These are phyloP conservation scores for Nysson spinosus DNA, from an alignment of 2,888 invertebrate species.

Conservation along the genomic window DNA sequence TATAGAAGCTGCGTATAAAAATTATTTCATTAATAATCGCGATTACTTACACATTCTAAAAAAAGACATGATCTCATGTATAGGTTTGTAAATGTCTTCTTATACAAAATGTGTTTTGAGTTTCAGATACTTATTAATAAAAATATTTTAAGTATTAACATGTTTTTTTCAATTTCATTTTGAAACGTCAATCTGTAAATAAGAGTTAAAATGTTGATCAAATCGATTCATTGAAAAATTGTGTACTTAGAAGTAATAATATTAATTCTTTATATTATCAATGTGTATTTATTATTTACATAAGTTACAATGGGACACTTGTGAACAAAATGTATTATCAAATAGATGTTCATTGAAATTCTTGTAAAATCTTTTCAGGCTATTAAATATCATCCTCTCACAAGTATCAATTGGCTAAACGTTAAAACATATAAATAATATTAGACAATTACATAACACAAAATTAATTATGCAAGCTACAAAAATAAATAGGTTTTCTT, in stretches of 20 bases:
- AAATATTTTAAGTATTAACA: conserved; percentile 29
- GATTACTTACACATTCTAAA: conserved; percentile 41
- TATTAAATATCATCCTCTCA: conserved; percentile 37
- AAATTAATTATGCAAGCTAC: neutral
- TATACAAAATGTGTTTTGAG: conserved; percentile 39
- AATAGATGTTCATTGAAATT: conserved; percentile 35
- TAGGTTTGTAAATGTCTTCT: conserved; percentile 51
- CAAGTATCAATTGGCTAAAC: conserved; percentile 41
- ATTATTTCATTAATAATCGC: conserved; percentile 27
- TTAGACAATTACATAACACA: neutral
- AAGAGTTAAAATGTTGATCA: no score
- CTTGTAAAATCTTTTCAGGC: conserved; percentile 32
- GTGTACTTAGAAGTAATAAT: conserved; percentile 30
- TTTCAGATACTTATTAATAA: conserved; percentile 44
- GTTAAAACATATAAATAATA: conserved; percentile 16
- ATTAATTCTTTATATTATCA: conserved; percentile 51
- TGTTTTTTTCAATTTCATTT: no score
- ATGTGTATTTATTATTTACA: conserved; percentile 61
- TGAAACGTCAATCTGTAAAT: no score
- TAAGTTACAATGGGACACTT: conserved; percentile 61
- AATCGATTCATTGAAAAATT: conserved; percentile 8
- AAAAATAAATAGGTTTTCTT: neutral
- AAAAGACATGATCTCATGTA: conserved; percentile 50
- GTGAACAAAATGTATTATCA: conserved; percentile 46
- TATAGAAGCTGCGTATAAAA: conserved; percentile 38